phyloP scores from a whole-genome alignment of 2,797 vertebrate genomes.

The Microchirus variegatus region DNA sequence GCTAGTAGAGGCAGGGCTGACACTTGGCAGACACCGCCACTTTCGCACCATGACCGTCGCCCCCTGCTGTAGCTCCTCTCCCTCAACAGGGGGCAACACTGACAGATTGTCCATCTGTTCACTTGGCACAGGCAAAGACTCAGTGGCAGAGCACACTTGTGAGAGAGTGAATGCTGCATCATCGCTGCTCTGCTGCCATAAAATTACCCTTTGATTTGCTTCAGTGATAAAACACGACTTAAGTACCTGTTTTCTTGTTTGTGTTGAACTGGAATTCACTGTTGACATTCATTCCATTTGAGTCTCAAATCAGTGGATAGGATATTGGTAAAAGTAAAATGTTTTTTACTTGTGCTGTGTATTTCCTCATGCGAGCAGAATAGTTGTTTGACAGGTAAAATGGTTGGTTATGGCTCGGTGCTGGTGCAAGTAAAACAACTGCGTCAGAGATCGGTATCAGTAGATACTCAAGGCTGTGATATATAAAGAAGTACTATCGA shows the following conservation, averaged over 20 bases:
- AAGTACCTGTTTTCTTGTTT: neutral
- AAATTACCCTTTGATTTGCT: slow-evolving; percentile 17
- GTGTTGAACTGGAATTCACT: neutral
- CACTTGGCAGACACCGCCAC: slow-evolving; percentile 53
- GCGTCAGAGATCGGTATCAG: too few species aligned
- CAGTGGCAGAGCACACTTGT: slow-evolving; percentile 9
- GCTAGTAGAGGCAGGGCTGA: slow-evolving; percentile 39
- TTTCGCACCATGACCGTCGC: slow-evolving; percentile 34
- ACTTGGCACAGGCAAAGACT: slow-evolving; percentile 45
- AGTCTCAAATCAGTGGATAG: slow-evolving; percentile 1
- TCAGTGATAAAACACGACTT: slow-evolving; percentile 13
- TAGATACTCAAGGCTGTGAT: too few species aligned
- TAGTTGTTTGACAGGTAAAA: too few species aligned
- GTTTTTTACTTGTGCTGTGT: too few species aligned
- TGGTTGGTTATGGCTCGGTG: too few species aligned
- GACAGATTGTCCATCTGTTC: slow-evolving; percentile 73
- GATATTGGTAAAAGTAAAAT: too few species aligned
- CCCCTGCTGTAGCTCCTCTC: slow-evolving; percentile 65
- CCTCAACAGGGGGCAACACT: slow-evolving; percentile 69
- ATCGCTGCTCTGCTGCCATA: slow-evolving; percentile 11
- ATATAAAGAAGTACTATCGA: too few species aligned
- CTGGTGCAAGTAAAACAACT: too few species aligned
- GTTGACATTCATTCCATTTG: slow-evolving; percentile 38
- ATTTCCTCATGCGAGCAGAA: too few species aligned
- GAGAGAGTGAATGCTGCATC: slow-evolving; percentile 27